These are phyloP conservation scores for Corydoras maculifer DNA, from an alignment of 2,113 vertebrate genomes.

Conservation along the genomic window DNA sequence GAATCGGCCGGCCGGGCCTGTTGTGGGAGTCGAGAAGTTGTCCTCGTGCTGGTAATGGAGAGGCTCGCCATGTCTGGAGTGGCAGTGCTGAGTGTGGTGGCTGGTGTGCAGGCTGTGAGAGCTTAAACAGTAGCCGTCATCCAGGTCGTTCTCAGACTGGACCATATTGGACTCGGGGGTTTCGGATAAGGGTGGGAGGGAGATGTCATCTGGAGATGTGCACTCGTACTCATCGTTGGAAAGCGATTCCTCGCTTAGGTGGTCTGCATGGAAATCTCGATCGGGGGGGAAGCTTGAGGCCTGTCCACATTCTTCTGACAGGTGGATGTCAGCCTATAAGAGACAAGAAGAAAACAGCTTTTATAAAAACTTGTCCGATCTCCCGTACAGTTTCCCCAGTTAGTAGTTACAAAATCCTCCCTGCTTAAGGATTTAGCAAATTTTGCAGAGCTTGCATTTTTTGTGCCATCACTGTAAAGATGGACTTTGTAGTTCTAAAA, in stretches of 20 bases:
- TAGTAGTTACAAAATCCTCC: no score
- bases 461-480: no score
- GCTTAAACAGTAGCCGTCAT: constrained; percentile 65
- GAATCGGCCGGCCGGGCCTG: constrained; percentile 46
- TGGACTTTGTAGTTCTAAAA: no score
- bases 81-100: constrained; percentile 58
- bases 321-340: no score
- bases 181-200: constrained; percentile 80
- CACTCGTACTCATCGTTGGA: constrained; percentile 84
- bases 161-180: constrained; percentile 76
- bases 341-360: no score
- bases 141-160: constrained; percentile 74
- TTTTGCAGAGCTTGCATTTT: no score
- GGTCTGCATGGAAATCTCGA: constrained; percentile 59
- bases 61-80: constrained; percentile 46
- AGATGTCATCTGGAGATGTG: constrained; percentile 83
- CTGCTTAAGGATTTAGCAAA: no score
- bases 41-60: constrained; percentile 52
- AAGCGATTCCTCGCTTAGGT: constrained; percentile 63
- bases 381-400: no score
- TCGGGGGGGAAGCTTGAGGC: constrained; percentile 39
- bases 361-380: no score
- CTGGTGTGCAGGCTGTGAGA: constrained; percentile 59
- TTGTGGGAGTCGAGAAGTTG: constrained; percentile 50
- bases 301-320: constrained; percentile 4